Conservation (phyloP, 2,888 invertebrate genomes). For the Artemia sinica region DNA sequence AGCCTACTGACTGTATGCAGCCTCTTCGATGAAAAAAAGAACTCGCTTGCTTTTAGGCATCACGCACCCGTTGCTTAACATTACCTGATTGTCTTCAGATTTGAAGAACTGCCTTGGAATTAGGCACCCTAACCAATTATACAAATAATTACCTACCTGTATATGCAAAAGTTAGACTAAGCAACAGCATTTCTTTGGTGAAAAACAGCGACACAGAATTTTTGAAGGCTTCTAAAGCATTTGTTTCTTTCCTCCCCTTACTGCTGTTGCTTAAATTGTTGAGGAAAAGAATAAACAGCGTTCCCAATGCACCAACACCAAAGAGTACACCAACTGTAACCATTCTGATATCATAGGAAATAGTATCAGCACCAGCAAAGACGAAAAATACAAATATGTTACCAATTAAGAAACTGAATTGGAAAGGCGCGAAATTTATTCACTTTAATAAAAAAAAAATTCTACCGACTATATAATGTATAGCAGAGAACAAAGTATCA, state of each 20-base stretch:
- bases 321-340: constrained; percentile 61
- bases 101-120: no score
- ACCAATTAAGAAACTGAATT: constrained; percentile 73
- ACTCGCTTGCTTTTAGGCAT: no score
- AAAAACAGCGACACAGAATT: constrained; percentile 57
- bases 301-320: constrained; percentile 44
- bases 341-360: constrained; percentile 50
- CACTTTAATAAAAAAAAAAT: no score
- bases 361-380: constrained; percentile 60
- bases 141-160: constrained; percentile 46
- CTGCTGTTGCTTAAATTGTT: constrained; percentile 7
- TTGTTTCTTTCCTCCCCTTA: constrained; percentile 30
- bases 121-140: no score
- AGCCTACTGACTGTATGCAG: no score
- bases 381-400: constrained; percentile 84
- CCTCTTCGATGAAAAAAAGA: no score
- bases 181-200: constrained; percentile 63
- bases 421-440: constrained; percentile 24
- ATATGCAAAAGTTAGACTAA: constrained; percentile 71
- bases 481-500: no score
- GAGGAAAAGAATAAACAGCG: constrained; percentile 34
- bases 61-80: no score
- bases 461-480: neutral
- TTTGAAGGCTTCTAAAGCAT: constrained; percentile 50
- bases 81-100: no score